A percentile compares a stretch with the other conserved stretches of the same genome.
Evolutionary conservation across 2,113 vertebrate genomes (phyloP).

Genomic region (Carassius auratus): DNA sequence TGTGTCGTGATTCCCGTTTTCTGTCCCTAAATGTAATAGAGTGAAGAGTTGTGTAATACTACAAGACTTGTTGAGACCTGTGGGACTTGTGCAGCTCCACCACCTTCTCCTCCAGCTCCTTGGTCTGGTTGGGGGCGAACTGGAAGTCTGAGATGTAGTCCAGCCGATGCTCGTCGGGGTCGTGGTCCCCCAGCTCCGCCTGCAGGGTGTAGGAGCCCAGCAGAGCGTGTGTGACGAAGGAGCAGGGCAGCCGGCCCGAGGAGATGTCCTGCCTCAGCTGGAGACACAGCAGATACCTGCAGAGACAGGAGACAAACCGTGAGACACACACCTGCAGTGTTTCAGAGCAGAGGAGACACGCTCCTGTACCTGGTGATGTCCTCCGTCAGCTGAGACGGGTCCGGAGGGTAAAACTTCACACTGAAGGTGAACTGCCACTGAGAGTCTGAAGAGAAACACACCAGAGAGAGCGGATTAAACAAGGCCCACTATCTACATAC

Average conservation of each 20-base stretch:
- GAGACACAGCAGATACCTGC: conserved; percentile 87
- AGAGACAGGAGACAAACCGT: conserved; percentile 45
- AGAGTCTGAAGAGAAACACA: conserved; percentile 73
- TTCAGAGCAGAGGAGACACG: not conserved
- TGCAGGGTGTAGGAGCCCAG: conserved; percentile 85
- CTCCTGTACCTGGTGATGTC: conserved; percentile 92
- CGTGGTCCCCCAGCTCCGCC: conserved; percentile 92
- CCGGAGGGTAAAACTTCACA: conserved; percentile 98
- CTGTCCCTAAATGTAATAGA: too few relatives aligned
- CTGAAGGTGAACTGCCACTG: conserved; percentile 94
- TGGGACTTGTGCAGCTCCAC: conserved; percentile 92
- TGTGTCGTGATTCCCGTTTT: too few relatives aligned
- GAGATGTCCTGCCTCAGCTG: conserved; percentile 85
- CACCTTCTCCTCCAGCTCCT: conserved; percentile 97
- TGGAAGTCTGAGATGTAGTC: conserved; percentile 86
- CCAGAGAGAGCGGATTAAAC: not conserved
- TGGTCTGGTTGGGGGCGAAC: conserved; percentile 89
- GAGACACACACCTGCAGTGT: not conserved
- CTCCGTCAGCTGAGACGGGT: conserved; percentile 92
- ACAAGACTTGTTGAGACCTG: conserved; percentile 73
- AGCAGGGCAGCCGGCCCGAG: conserved; percentile 83
- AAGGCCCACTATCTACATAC: too few relatives aligned
- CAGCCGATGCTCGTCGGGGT: conserved; percentile 81
- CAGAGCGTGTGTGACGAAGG: conserved; percentile 85
- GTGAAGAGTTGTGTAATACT: too few relatives aligned